Base-by-base conservation (phyloP, 2,113 vertebrate genomes). In the Cryptomyrus ogoouensis region DNA sequence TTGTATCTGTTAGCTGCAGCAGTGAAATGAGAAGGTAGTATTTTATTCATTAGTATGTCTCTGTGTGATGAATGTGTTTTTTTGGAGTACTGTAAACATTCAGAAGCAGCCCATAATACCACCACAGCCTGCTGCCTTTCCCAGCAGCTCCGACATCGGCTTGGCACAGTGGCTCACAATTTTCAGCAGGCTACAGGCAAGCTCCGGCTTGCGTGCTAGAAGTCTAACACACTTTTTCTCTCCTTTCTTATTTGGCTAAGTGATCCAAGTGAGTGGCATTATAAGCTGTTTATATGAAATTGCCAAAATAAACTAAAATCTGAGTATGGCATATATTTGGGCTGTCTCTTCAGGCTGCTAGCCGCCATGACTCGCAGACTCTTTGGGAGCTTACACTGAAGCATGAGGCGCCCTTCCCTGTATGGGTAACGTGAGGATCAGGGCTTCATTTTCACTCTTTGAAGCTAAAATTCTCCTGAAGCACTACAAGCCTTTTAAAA, bases 121-220 rank as follows among this genome's bases (percentile, higher is more conserved):
- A 0, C 35, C 15, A 2, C 93, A 94, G 90, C 91, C 2, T 27
- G 39, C 94, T 94, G 89, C 58, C 94, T 95, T 94, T 94, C 74
- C 92, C 93, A 94, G 90, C 91, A 91, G 93, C 92, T 91, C 91
- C 91, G 91, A 92, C 94, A 94, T 93, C 90, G 93, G 93, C 93
- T 94, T 93, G 92, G 91, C 91, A 90, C 83, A 91, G 90, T 91
- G 90, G 42, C 52, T 91, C 52, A 4, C 86, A 9, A 92, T 91
- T 94, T 92, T 92, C 84, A 91, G 89, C 87, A 92, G 95, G 93
- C 93, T 94, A 89, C 49, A 93, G 93, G 15, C 83, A 86, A 70
- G 83, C 56, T 70, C 49, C 7, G 8, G 46, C 49, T n/a, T 87
- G 49, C 1, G 8, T 84, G 83, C 39, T 44, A 44, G 42, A 83